Evolutionary conservation across 2,888 invertebrate species (phyloP).

Genomic region (Therioaphis trifolii): DNA sequence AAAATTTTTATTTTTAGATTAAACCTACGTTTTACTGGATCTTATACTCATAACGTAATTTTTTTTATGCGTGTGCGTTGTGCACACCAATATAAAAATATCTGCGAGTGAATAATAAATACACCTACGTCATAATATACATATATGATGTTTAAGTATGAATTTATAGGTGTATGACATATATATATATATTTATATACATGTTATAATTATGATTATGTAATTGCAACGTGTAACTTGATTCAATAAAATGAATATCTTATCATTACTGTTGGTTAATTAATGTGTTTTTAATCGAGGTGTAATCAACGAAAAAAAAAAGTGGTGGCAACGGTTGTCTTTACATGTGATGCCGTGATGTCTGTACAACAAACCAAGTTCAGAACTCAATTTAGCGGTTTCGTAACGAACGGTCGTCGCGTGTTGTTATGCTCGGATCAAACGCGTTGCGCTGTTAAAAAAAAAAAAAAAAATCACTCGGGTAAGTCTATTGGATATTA

Average conservation of each 20-base stretch:
- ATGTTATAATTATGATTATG: not conserved
- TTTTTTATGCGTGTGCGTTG: too few species aligned
- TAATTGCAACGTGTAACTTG: not conserved
- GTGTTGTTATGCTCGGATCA: constrained; percentile 27
- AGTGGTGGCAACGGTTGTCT: constrained; percentile 45
- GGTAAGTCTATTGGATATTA: constrained; percentile 20
- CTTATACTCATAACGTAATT: too few species aligned
- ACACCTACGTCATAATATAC: too few species aligned
- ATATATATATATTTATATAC: too few species aligned
- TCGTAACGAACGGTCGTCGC: constrained; percentile 30
- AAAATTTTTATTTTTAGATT: too few species aligned
- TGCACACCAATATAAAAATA: too few species aligned
- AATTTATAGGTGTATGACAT: too few species aligned
- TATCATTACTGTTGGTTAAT: constrained; percentile 27
- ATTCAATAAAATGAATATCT: constrained; percentile 27
- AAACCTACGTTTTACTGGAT: too few species aligned
- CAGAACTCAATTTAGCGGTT: constrained; percentile 19
- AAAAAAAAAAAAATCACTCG: too few species aligned
- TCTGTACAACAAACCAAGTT: constrained; percentile 25
- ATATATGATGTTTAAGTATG: too few species aligned
- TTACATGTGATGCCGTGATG: constrained; percentile 27
- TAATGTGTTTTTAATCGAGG: constrained; percentile 11
- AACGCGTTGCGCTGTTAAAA: not conserved
- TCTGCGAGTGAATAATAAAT: not conserved
- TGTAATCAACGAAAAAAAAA: constrained; percentile 13